Evolutionary conservation across 2,888 invertebrate species (phyloP), one percentile per base, ranked within the genome.

Genomic region (Aquatica leii): DNA sequence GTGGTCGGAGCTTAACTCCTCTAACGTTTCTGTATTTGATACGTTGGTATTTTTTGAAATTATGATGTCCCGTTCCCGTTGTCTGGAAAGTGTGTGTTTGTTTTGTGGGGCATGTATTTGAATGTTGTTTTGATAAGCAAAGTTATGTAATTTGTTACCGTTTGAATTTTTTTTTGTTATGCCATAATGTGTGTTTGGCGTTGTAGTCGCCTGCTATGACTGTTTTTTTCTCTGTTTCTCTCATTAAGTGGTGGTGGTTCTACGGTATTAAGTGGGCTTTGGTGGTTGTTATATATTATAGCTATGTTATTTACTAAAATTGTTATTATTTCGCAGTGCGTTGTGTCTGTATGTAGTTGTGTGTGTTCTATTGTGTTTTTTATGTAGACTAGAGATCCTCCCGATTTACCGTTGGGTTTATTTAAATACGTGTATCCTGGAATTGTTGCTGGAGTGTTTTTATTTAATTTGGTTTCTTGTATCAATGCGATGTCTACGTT

Each of bases 71-170:
- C 9, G 9, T 48, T 43, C 5, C 34, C 15, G 31, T 66, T 68
- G 8, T 31, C 35, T 1, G 66, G 66, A 24, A 49, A 59, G 3
- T 62, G 57, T 1, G 68, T 66, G 31, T 50, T 15, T 0, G 24
- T 24, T n/a, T n/a, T n/a, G n/a, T 4, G 65, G 58, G 18, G 40
- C n/a, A 24, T 46, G 8, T 0, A 67, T 12, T 14, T 24, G 12
- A 0, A 34, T 50, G 5, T 15, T 51, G 20, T 46, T 49, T 41
- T 62, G 60, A 17, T 63, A 12, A 52, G 58, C 56, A 15, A 3
- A 57, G 4, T 17, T 24, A 24, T 66, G 55, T 50, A 61, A 48
- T 6, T 62, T 60, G 41, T 62, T 64, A 5, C 37, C 59, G 17
- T 68, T 65, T 37, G 56, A 53, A 8, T 62, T 21, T 1, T 35